Conservation (phyloP, 2,797 vertebrate genomes). For the Alcedo atthis region DNA sequence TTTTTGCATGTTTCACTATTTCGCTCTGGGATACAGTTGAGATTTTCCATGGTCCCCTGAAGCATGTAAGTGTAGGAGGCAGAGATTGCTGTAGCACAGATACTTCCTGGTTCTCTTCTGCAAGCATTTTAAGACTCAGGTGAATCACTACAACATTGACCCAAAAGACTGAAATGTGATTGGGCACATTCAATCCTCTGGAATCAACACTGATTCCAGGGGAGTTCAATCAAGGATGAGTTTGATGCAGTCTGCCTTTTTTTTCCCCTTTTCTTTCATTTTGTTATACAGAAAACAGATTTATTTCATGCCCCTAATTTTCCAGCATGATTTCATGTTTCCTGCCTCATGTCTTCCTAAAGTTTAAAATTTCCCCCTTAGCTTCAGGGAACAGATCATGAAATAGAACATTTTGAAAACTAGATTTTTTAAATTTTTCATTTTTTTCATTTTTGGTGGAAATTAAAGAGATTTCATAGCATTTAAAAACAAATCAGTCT, state of each 20-base stretch:
- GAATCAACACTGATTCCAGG: constrained; percentile 16
- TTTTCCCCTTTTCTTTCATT: background rate
- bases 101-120: background rate
- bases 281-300: constrained; percentile 15
- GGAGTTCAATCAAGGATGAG: constrained; percentile 23
- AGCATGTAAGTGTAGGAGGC: background rate
- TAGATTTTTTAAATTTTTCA: background rate
- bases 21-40: background rate
- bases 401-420: background rate
- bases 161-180: constrained; percentile 12
- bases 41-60: background rate
- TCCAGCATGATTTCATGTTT: background rate
- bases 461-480: background rate
- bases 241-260: constrained; percentile 15
- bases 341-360: background rate
- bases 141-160: constrained; percentile 12
- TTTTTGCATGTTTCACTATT: background rate
- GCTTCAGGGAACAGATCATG: background rate
- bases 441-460: background rate
- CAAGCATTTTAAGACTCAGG: background rate
- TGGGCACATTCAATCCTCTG: constrained; percentile 18
- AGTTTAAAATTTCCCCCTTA: background rate
- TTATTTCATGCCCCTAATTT: background rate
- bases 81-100: background rate
- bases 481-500: background rate